Conservation (phyloP, 2,888 invertebrate genomes). For the Podabrus alpinus region DNA sequence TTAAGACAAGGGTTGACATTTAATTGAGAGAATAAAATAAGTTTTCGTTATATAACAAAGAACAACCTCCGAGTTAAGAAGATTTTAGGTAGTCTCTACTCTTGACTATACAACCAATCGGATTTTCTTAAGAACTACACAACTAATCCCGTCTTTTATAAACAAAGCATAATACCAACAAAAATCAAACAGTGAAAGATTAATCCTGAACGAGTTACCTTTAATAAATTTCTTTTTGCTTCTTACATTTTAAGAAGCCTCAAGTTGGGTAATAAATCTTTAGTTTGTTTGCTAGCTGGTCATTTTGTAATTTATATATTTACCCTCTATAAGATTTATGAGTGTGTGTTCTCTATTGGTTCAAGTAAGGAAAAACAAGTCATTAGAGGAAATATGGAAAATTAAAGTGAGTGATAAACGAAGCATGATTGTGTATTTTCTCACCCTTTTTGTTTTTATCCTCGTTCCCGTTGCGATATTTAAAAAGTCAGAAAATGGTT, state of each 20-base stretch:
- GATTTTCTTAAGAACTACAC: conserved; percentile 23
- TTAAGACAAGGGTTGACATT: neutral
- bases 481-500: conserved; percentile 8
- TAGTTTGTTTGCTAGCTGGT: conserved; percentile 46
- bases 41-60: neutral
- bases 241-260: conserved; percentile 23
- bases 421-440: conserved; percentile 10
- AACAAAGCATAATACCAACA: conserved; percentile 26
- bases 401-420: conserved; percentile 8
- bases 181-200: conserved; percentile 35
- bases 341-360: conserved; percentile 21
- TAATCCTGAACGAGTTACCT: conserved; percentile 39
- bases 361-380: conserved; percentile 18
- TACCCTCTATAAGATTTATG: conserved; percentile 42
- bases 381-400: conserved; percentile 23
- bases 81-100: conserved; percentile 19
- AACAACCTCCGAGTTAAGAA: conserved; percentile 13
- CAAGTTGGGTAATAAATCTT: conserved; percentile 40
- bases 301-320: conserved; percentile 50
- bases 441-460: neutral
- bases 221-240: conserved; percentile 36
- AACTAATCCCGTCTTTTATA: conserved; percentile 27
- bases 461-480: conserved; percentile 4
- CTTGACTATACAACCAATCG: conserved; percentile 19
- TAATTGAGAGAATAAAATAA: neutral